Evolutionary conservation across 2,113 vertebrate genomes (phyloP).

Genomic region (Lophura nycthemera): DNA sequence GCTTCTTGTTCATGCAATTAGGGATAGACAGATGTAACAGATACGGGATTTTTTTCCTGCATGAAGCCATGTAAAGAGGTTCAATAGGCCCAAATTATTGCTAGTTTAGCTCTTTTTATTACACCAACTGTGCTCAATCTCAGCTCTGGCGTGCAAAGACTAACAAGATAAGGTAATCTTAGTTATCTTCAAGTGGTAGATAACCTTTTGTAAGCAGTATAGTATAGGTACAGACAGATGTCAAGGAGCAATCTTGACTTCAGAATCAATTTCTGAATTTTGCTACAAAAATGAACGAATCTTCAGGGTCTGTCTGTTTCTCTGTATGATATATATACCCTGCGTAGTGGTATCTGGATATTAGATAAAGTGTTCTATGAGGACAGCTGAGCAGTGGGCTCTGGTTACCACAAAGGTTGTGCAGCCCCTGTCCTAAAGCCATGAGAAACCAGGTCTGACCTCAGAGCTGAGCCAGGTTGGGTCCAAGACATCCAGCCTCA

Average conservation of each 20-base stretch:
- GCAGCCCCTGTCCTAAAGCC: background rate
- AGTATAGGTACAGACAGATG: background rate
- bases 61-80: background rate
- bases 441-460: fast-evolving
- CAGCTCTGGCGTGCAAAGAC: background rate
- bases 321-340: background rate
- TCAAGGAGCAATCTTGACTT: background rate
- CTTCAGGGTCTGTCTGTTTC: background rate
- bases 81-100: background rate
- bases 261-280: background rate
- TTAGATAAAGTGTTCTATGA: background rate
- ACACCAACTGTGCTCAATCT: background rate
- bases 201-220: fast-evolving
- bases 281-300: background rate
- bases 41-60: background rate
- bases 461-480: background rate
- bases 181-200: background rate
- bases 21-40: background rate
- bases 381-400: background rate
- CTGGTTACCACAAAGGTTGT: background rate
- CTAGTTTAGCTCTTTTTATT: background rate
- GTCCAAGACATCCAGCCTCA: background rate
- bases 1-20: fast-evolving
- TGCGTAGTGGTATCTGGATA: fast-evolving
- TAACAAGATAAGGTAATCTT: background rate